These are phyloP conservation scores for Euzetes globulus DNA, from an alignment of 2,888 invertebrate genomes.

Conservation along the genomic window DNA sequence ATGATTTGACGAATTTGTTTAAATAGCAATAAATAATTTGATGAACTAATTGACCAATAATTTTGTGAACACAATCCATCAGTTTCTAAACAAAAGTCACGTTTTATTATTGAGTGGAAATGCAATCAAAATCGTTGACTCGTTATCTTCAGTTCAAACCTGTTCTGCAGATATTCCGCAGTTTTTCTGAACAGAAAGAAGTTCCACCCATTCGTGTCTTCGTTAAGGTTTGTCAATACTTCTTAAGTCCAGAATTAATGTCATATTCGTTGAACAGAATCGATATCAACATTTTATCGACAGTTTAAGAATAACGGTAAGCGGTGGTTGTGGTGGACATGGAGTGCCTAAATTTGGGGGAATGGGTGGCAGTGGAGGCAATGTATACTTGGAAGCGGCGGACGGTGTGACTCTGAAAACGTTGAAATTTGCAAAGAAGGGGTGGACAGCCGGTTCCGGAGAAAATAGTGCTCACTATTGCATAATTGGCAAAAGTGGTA, in stretches of 20 bases:
- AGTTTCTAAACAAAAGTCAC: no score
- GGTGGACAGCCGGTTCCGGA: slow-evolving; percentile 62
- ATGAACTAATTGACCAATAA: no score
- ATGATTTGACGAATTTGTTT: no score
- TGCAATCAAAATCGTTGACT: not conserved
- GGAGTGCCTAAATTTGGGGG: slow-evolving; percentile 73
- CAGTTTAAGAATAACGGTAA: slow-evolving; percentile 50
- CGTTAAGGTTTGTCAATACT: slow-evolving; percentile 18
- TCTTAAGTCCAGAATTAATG: no score
- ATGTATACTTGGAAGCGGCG: slow-evolving; percentile 58
- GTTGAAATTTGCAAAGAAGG: slow-evolving; percentile 49
- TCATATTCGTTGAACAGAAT: slow-evolving; percentile 1
- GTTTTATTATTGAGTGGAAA: no score
- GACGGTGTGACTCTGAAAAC: slow-evolving; percentile 41
- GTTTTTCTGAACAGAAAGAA: not conserved
- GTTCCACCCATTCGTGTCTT: slow-evolving; percentile 21
- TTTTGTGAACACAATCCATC: no score
- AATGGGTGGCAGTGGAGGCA: slow-evolving; percentile 82
- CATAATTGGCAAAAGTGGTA: slow-evolving; percentile 67
- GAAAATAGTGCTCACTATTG: slow-evolving; percentile 62
- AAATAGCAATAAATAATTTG: no score
- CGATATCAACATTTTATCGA: slow-evolving; percentile 30
- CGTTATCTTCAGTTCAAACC: not conserved
- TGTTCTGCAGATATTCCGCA: not conserved
- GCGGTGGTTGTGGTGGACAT: slow-evolving; percentile 73